phyloP scores from a whole-genome alignment of 2,888 invertebrate genomes.

The Pemphredon lugubris region DNA sequence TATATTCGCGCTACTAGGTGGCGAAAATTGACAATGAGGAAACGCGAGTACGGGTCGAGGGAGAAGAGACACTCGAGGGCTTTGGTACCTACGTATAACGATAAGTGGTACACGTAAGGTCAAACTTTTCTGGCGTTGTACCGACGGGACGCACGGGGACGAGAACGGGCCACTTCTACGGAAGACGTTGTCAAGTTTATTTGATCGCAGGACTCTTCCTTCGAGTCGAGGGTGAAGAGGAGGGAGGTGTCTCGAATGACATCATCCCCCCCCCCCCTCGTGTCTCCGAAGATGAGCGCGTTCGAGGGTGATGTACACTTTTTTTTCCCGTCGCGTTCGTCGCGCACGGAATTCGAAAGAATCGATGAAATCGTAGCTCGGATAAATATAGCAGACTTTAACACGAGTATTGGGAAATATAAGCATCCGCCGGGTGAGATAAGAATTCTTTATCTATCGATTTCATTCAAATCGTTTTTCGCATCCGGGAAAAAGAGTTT shows the following conservation, averaged over 20 bases:
- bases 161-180: constrained; percentile 5
- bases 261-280: neutral
- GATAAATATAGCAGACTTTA: constrained; percentile 1
- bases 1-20: too few species aligned
- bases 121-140: neutral
- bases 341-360: neutral
- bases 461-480: too few species aligned
- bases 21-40: too few species aligned
- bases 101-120: too few species aligned
- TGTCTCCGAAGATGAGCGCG: neutral
- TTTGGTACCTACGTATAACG: too few species aligned
- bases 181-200: constrained; percentile 12
- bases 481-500: too few species aligned
- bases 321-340: neutral
- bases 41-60: too few species aligned
- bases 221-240: neutral
- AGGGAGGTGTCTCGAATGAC: neutral
- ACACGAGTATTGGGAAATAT: too few species aligned
- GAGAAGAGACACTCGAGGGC: too few species aligned
- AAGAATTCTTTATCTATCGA: too few species aligned
- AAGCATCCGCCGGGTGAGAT: too few species aligned
- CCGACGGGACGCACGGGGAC: neutral
- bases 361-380: neutral
- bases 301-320: neutral
- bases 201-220: constrained; percentile 14